Evolutionary conservation across 1,140 invertebrate genomes (phyloP).

Genomic region (Mamestra configurata): DNA sequence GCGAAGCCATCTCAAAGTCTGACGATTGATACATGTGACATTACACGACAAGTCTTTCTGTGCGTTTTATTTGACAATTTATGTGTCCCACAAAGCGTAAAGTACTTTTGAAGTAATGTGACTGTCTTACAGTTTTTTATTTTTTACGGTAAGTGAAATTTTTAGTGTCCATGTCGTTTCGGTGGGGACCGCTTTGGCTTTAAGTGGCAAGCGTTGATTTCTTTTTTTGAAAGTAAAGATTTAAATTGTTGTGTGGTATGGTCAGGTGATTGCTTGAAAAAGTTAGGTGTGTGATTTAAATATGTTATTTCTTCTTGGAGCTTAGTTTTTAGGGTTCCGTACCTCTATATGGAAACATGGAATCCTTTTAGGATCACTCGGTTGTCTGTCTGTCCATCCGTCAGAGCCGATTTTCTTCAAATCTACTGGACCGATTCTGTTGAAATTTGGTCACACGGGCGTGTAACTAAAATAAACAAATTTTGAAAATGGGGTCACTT

Average conservation of each 20-base stretch:
- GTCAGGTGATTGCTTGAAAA: neutral
- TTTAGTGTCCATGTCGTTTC: conserved; percentile 23
- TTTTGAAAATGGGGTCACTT: too few relatives aligned
- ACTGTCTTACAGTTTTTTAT: conserved; percentile 11
- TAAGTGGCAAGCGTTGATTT: neutral
- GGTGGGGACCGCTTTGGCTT: neutral
- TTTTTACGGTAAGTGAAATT: conserved; percentile 32
- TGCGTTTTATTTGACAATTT: conserved; percentile 53
- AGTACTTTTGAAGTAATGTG: conserved; percentile 35
- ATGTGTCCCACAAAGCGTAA: conserved; percentile 41
- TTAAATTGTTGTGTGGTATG: neutral
- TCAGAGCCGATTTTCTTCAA: too few relatives aligned
- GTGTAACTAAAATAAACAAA: too few relatives aligned
- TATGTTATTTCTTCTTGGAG: too few relatives aligned
- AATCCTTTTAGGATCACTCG: too few relatives aligned
- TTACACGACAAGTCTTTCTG: conserved; percentile 5
- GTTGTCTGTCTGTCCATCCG: too few relatives aligned
- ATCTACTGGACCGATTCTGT: too few relatives aligned
- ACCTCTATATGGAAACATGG: too few relatives aligned
- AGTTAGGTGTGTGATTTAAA: neutral
- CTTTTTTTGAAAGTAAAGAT: too few relatives aligned
- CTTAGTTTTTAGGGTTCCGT: too few relatives aligned
- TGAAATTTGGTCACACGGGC: too few relatives aligned
- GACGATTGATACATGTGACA: conserved; percentile 58
- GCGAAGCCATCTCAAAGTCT: neutral